Conservation (phyloP, 2,888 invertebrate species). For the Lepeophtheirus nordmannii region DNA sequence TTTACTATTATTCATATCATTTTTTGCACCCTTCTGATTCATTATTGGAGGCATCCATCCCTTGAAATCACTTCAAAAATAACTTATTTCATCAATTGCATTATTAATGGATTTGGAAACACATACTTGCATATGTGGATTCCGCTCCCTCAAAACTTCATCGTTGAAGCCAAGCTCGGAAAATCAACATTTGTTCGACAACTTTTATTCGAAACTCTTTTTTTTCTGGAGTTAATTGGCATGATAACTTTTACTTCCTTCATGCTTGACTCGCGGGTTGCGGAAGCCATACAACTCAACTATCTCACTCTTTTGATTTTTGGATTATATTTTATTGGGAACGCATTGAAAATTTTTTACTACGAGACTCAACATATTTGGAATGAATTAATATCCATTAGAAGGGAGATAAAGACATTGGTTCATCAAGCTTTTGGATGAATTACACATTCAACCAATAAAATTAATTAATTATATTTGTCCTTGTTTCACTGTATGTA, state of each 20-base stretch:
- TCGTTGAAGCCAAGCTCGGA: not conserved
- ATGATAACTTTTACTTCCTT: not conserved
- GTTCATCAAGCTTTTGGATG: not conserved
- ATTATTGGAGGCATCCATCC: not conserved
- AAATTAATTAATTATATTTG: not conserved
- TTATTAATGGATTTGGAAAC: not conserved
- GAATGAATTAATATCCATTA: not conserved
- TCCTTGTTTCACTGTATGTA: not conserved
- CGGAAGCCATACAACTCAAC: not conserved
- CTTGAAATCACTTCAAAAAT: not conserved
- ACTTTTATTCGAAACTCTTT: not conserved
- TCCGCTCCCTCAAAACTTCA: not conserved
- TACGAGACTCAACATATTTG: not conserved
- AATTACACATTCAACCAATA: not conserved
- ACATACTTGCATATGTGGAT: slow-evolving; percentile 1
- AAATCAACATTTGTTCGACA: not conserved
- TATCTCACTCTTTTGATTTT: not conserved
- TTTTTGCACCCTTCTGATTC: not conserved
- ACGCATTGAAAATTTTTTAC: not conserved
- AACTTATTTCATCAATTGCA: not conserved
- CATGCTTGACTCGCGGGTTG: not conserved
- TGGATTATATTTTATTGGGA: not conserved
- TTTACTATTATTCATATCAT: not conserved
- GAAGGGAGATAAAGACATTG: not conserved
- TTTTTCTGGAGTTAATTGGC: not conserved